These are phyloP conservation scores for Panopea generosa DNA, from an alignment of 2,888 invertebrate genomes.

Conservation along the genomic window DNA sequence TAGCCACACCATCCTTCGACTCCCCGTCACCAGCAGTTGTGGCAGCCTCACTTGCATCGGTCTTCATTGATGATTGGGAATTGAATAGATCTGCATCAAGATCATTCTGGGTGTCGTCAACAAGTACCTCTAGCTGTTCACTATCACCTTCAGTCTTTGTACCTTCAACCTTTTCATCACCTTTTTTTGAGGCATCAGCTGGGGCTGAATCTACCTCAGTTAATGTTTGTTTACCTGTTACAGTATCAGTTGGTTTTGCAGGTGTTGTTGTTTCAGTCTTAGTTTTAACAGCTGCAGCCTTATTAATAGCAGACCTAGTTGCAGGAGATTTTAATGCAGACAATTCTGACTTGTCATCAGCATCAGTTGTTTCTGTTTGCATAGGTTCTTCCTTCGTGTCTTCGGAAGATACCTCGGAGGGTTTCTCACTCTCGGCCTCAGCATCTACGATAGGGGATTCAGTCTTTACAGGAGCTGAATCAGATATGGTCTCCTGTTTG, in stretches of 20 bases:
- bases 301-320: conserved; percentile 21
- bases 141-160: conserved; percentile 74
- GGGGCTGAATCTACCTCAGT: conserved; percentile 19
- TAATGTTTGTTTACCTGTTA: conserved; percentile 27
- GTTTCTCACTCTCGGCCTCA: not conserved
- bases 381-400: conserved; percentile 8
- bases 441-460: conserved; percentile 17
- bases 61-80: conserved; percentile 30
- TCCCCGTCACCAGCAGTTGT: conserved; percentile 61
- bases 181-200: conserved; percentile 22
- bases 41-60: conserved; percentile 25
- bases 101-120: conserved; percentile 85
- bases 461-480: conserved; percentile 13
- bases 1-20: conserved; percentile 66
- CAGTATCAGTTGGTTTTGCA: conserved; percentile 5
- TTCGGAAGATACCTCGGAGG: not conserved
- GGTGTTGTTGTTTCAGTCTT: conserved; percentile 12
- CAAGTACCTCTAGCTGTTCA: conserved; percentile 84
- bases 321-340: conserved; percentile 13
- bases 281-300: conserved; percentile 16
- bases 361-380: not conserved
- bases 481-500: conserved; percentile 19
- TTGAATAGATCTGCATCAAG: conserved; percentile 83
- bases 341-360: conserved; percentile 14
- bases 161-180: conserved; percentile 41